Conservation (phyloP, 2,797 vertebrate genomes). For the Schizothorax lantsangensis region DNA sequence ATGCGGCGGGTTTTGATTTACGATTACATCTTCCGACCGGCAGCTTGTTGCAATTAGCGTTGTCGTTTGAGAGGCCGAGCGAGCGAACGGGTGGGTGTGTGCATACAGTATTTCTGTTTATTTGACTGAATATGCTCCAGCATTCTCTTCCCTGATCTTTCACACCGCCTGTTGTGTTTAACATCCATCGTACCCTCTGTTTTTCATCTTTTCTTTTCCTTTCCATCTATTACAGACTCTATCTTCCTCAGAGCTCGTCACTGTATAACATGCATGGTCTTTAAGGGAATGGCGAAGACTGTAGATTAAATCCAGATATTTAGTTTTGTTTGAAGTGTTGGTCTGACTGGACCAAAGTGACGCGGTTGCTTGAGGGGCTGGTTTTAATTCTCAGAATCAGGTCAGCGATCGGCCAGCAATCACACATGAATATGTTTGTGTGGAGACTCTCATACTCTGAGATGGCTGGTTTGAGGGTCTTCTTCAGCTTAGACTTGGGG, state of each 20-base stretch:
- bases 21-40: constrained; percentile 73
- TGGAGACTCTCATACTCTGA: constrained; percentile 23
- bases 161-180: constrained; percentile 33
- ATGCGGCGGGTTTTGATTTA: constrained; percentile 76
- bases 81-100: constrained; percentile 45
- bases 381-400: constrained; percentile 66
- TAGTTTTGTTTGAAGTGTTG: constrained; percentile 54
- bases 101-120: constrained; percentile 62
- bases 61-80: constrained; percentile 61
- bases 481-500: constrained; percentile 2
- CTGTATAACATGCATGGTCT: constrained; percentile 68
- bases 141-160: constrained; percentile 42
- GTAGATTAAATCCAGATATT: constrained; percentile 62
- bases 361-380: constrained; percentile 61
- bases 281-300: constrained; percentile 37
- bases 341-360: constrained; percentile 44
- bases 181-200: constrained; percentile 37
- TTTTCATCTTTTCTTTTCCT: constrained; percentile 48
- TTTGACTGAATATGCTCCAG: constrained; percentile 59
- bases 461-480: constrained; percentile 6
- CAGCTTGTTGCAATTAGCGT: constrained; percentile 79
- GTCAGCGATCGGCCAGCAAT: constrained; percentile 58
- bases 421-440: constrained; percentile 30
- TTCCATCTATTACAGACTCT: constrained; percentile 29
- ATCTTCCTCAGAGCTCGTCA: constrained; percentile 65